Evolutionary conservation across 1,140 invertebrate species (phyloP).

Genomic region (Leguminivora glycinivorella): DNA sequence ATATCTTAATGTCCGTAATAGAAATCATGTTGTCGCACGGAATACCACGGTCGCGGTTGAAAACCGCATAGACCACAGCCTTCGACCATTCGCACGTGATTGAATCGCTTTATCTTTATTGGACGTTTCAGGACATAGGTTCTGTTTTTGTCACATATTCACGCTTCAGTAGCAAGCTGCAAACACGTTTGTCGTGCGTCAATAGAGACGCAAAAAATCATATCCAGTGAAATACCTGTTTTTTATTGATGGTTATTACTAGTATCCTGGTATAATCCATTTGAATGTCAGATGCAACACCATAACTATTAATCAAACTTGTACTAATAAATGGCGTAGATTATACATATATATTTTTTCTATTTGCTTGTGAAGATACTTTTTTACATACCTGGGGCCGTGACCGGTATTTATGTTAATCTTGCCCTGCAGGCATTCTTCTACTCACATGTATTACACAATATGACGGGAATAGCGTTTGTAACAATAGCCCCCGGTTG

Average conservation of each 20-base stretch:
- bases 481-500: slow-evolving; percentile 49
- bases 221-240: background rate
- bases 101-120: slow-evolving; percentile 21
- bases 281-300: slow-evolving; percentile 1
- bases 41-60: slow-evolving; percentile 24
- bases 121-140: background rate
- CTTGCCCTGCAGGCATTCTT: slow-evolving; percentile 24
- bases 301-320: slow-evolving; percentile 2
- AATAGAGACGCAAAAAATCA: background rate
- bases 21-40: slow-evolving; percentile 21
- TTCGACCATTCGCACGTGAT: slow-evolving; percentile 39
- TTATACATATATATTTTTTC: background rate
- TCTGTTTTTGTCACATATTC: slow-evolving; percentile 12
- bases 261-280: background rate
- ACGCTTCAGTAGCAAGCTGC: background rate
- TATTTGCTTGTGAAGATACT: background rate
- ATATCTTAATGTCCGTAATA: slow-evolving; percentile 24
- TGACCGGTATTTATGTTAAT: slow-evolving; percentile 14
- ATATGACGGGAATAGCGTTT: slow-evolving; percentile 34
- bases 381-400: background rate
- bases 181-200: slow-evolving; percentile 7
- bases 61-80: slow-evolving; percentile 39
- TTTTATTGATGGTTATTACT: background rate
- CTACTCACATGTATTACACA: slow-evolving; percentile 40
- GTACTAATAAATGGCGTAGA: background rate